Conservation (phyloP, 2,888 invertebrate species). For the Dolichopus griseipennis region DNA sequence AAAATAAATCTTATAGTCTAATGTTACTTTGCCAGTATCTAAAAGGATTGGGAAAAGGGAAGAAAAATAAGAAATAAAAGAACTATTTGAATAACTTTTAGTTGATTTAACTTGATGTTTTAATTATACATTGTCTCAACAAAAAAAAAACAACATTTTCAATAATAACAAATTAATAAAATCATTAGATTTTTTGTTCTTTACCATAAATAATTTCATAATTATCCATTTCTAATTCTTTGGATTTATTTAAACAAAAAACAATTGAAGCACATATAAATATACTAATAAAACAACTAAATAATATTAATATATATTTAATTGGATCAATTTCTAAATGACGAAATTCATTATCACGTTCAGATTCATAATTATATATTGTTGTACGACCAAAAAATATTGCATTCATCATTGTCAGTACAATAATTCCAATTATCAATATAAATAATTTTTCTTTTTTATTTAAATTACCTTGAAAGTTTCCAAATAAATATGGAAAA, state of each 20-base stretch:
- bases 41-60: too few species aligned
- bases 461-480: constrained; percentile 13
- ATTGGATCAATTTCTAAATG: neutral
- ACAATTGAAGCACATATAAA: neutral
- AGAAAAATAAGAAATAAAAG: too few species aligned
- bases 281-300: constrained; percentile 11
- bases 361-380: constrained; percentile 18
- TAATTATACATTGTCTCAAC: too few species aligned
- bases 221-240: neutral
- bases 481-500: constrained; percentile 12
- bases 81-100: too few species aligned
- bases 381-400: constrained; percentile 16
- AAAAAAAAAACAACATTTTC: too few species aligned
- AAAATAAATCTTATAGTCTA: too few species aligned
- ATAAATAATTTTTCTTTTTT: constrained; percentile 17
- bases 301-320: constrained; percentile 7
- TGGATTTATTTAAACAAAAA: neutral
- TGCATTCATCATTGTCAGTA: constrained; percentile 14
- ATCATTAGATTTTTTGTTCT: neutral
- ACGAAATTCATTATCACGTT: constrained; percentile 10
- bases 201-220: neutral
- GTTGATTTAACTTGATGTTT: too few species aligned
- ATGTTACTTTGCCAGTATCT: too few species aligned
- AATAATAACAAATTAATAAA: too few species aligned
- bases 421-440: constrained; percentile 10